Percentiles rank a stretch among this genome's conserved stretches.
Conservation (phyloP, 2,888 invertebrate species). For the Chymomyza amoena region DNA sequence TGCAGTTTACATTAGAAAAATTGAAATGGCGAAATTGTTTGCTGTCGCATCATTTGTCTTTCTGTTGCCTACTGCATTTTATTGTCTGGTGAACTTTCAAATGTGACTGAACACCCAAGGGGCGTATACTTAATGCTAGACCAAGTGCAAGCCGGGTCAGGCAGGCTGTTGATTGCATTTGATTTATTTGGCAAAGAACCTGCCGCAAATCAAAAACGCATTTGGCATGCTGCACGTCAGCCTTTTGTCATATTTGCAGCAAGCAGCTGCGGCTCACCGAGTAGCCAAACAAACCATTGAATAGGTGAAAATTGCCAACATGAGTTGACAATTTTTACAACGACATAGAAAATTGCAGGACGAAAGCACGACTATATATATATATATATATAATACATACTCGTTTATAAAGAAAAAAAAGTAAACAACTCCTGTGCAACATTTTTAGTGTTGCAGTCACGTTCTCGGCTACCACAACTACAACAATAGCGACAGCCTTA, state of each 20-base stretch:
- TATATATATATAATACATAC: too few relatives aligned
- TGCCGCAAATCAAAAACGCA: conserved; percentile 70
- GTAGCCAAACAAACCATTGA: conserved; percentile 16
- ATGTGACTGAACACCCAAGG: not conserved
- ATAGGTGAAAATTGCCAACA: conserved; percentile 71
- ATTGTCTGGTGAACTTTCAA: conserved; percentile 8
- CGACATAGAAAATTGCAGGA: conserved; percentile 26
- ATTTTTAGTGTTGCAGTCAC: conserved; percentile 64
- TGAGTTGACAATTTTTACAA: conserved; percentile 63
- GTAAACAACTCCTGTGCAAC: conserved; percentile 48
- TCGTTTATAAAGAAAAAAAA: not conserved
- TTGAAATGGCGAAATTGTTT: conserved; percentile 34
- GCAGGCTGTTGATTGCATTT: conserved; percentile 65
- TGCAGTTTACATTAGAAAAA: conserved; percentile 33
- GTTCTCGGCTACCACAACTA: conserved; percentile 42
- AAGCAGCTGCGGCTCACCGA: conserved; percentile 40
- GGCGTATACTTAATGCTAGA: not conserved
- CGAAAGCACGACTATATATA: conserved; percentile 8
- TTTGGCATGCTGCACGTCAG: conserved; percentile 48
- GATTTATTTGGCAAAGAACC: conserved; percentile 68
- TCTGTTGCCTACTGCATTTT: conserved; percentile 32
- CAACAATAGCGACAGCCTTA: conserved; percentile 15
- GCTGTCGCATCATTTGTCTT: conserved; percentile 42
- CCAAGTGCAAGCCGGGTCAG: not conserved
- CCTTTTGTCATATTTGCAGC: not conserved